Percentiles rank a stretch among this genome's conserved stretches.
Evolutionary conservation across 1,140 invertebrate genomes (phyloP).

Genomic region (Drosophila bocki): DNA sequence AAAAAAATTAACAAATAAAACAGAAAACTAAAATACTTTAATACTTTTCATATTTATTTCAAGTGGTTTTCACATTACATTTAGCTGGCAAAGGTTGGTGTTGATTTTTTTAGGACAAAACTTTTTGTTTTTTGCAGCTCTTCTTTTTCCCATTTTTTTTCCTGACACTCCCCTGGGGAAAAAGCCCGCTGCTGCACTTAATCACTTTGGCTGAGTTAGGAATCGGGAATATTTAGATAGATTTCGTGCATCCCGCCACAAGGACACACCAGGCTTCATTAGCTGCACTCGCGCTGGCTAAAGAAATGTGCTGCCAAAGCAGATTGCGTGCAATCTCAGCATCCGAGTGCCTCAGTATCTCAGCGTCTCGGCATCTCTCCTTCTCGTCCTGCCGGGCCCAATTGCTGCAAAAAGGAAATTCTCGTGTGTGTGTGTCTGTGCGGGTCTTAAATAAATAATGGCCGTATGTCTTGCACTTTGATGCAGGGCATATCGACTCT

Average conservation of each 20-base stretch:
- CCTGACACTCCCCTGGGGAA: slow-evolving; percentile 33
- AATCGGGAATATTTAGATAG: slow-evolving; percentile 44
- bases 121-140: slow-evolving; percentile 38
- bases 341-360: slow-evolving; percentile 41
- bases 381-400: slow-evolving; percentile 37
- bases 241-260: slow-evolving; percentile 27
- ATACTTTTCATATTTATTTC: not conserved
- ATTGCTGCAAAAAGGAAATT: slow-evolving; percentile 44
- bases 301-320: slow-evolving; percentile 76
- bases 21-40: not conserved
- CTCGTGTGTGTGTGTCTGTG: slow-evolving; percentile 8
- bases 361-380: slow-evolving; percentile 4
- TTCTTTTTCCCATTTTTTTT: slow-evolving; percentile 15
- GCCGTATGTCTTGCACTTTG: slow-evolving; percentile 63
- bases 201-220: slow-evolving; percentile 33
- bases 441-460: slow-evolving; percentile 77
- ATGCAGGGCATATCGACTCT: slow-evolving; percentile 38
- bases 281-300: slow-evolving; percentile 51
- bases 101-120: slow-evolving; percentile 43
- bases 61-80: slow-evolving; percentile 1
- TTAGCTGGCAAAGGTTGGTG: slow-evolving; percentile 53
- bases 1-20: not conserved
- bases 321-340: slow-evolving; percentile 81
- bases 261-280: slow-evolving; percentile 66
- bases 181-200: slow-evolving; percentile 18